Evolutionary conservation across 2,113 vertebrate genomes (phyloP).

Genomic region (Oreochromis niloticus): DNA sequence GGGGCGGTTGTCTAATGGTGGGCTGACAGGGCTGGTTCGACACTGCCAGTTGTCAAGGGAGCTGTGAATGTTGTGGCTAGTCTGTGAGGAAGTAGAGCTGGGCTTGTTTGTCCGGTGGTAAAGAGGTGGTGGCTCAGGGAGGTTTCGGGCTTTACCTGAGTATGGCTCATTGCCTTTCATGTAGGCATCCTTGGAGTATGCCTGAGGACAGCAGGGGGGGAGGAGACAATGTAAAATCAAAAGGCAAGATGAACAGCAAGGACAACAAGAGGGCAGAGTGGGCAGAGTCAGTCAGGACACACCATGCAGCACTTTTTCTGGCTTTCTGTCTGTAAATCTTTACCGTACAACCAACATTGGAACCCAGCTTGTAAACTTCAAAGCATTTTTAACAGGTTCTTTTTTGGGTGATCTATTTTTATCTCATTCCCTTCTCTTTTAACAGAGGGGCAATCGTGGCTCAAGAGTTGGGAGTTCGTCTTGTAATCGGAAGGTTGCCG

Average conservation of each 20-base stretch:
- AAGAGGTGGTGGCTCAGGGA: constrained; percentile 80
- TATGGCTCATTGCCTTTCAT: constrained; percentile 85
- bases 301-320: not conserved
- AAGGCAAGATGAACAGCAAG: not conserved
- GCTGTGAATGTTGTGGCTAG: constrained; percentile 16
- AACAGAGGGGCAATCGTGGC: not conserved
- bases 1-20: constrained; percentile 49
- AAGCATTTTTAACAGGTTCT: not conserved
- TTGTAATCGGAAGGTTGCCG: no score
- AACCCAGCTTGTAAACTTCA: not conserved
- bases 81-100: constrained; percentile 30
- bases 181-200: constrained; percentile 89
- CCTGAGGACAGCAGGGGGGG: constrained; percentile 63
- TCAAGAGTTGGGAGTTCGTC: no score
- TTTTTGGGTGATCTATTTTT: not conserved
- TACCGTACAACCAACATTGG: not conserved
- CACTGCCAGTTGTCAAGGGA: constrained; percentile 64
- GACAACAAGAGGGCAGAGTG: not conserved
- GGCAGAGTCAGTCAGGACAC: not conserved
- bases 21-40: constrained; percentile 8
- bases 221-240: not conserved
- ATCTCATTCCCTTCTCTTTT: not conserved
- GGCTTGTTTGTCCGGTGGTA: constrained; percentile 75
- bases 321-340: not conserved
- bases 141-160: constrained; percentile 78